Evolutionary conservation across 2,797 vertebrate genomes (phyloP).

Genomic region (Gorsachius magnificus): DNA sequence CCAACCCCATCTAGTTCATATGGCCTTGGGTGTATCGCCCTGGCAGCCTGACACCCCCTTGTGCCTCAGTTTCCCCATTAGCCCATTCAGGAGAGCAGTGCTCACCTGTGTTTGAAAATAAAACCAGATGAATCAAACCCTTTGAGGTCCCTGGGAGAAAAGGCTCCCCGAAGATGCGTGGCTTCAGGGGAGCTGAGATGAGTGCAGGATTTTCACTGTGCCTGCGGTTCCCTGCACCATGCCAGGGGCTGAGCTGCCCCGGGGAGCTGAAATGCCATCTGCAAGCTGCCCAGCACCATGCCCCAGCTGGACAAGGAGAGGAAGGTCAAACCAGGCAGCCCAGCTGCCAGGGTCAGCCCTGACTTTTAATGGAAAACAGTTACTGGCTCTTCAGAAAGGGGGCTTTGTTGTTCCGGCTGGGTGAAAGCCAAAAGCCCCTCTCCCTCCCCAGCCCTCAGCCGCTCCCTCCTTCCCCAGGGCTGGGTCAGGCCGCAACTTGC

Average conservation of each 20-base stretch:
- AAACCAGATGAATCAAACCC: neutral
- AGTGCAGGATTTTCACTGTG: fast-evolving
- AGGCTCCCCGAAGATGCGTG: fast-evolving
- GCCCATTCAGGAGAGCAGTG: neutral
- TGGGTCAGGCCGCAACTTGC: neutral
- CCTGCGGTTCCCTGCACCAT: fast-evolving
- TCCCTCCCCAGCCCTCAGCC: neutral
- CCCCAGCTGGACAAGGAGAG: neutral
- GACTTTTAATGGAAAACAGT: neutral
- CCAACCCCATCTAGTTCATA: too few relatives aligned
- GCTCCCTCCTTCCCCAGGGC: neutral
- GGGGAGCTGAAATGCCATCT: neutral
- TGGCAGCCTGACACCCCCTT: fast-evolving
- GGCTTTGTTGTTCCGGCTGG: conserved; percentile 40
- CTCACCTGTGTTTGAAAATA: neutral
- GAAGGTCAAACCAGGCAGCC: conserved; percentile 24
- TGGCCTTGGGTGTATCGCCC: fast-evolving
- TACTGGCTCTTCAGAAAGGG: neutral
- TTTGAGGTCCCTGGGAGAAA: neutral
- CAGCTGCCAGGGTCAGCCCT: neutral
- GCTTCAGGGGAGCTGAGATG: neutral
- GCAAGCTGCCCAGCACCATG: neutral
- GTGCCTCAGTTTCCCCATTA: neutral
- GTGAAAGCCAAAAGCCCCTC: conserved; percentile 24
- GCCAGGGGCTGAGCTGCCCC: neutral